Evolutionary conservation across 2,113 vertebrate genomes (phyloP), one percentile per base, ranked within the genome.

Genomic region (Daboia siamensis): DNA sequence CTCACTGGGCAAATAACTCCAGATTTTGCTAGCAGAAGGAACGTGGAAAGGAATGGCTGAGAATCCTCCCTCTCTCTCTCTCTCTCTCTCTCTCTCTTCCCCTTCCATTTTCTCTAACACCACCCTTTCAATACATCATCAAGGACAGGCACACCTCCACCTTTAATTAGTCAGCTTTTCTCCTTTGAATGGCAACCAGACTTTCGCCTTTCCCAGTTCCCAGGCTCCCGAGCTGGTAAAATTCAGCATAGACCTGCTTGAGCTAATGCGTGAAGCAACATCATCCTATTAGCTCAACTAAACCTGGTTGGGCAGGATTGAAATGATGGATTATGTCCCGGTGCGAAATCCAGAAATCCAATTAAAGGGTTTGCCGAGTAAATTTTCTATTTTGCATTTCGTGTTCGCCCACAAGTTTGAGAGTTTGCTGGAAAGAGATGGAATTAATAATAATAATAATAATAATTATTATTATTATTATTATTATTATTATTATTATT

Each of bases 201-300:
- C 56, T 21, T 86, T 89, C 57, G 52, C 21, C 84, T 90, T 90
- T 51, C 44, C 33, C 3, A 5, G 57, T 86, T 90, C 93, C 91
- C 91, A 92, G 90, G 84, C 84, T 80, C n/a, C 29, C 3, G 0
- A 90, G 61, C 93, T 54, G 87, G 64, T 89, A 59, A 54, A 87
- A 56, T 56, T 55, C 29, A 12, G 64, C 86, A 91, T 59, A 51
- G 1, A 52, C 74, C 48, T 85, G 17, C 57, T 93, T 74, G 24
- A 56, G 1, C 12, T 39, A 86, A 90, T 64, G 12, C 46, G 1
- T 17, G 24, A 80, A 8, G 74, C 48, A 39, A 48, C 69, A 0
- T 80, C 46, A 39, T 17, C 26, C 11, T 15, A 59, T 33, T 86
- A 84, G 61, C 52, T 92, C 57, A 52, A 52, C 4, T 10, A 80